Conservation (phyloP, 2,113 vertebrate genomes). For the Laticauda laticaudata region DNA sequence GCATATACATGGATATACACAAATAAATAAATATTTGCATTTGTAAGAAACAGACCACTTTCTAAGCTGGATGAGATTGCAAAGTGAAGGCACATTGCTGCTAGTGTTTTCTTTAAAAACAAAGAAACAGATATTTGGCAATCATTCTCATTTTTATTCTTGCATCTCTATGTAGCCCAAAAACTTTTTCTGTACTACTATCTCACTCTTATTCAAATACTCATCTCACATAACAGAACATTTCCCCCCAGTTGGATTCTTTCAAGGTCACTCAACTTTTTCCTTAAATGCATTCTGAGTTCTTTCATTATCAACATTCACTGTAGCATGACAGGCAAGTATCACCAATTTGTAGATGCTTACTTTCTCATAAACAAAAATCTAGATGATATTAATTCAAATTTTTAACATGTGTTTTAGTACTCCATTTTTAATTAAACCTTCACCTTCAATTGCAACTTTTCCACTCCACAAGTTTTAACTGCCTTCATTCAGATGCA, state of each 20-base stretch:
- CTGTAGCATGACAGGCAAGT: neutral
- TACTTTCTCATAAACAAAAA: neutral
- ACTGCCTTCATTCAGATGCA: neutral
- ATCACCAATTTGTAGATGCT: neutral
- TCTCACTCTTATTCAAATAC: neutral
- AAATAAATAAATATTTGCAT: neutral
- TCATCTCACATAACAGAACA: neutral
- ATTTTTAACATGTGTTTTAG: neutral
- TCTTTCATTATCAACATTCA: neutral
- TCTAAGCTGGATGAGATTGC: neutral
- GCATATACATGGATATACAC: neutral
- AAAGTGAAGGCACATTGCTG: neutral
- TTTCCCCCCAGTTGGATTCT: neutral
- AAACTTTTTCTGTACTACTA: neutral
- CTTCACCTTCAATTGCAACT: neutral
- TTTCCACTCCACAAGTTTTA: neutral
- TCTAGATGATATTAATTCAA: neutral
- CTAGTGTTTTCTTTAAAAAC: neutral
- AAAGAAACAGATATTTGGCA: neutral
- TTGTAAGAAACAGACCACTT: neutral
- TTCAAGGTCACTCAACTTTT: neutral
- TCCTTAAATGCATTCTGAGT: neutral
- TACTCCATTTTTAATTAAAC: neutral
- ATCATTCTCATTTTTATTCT: neutral
- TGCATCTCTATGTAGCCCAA: neutral